Conservation (phyloP, 64 coral and sea anemone species). For the Pocillopora verrucosa region DNA sequence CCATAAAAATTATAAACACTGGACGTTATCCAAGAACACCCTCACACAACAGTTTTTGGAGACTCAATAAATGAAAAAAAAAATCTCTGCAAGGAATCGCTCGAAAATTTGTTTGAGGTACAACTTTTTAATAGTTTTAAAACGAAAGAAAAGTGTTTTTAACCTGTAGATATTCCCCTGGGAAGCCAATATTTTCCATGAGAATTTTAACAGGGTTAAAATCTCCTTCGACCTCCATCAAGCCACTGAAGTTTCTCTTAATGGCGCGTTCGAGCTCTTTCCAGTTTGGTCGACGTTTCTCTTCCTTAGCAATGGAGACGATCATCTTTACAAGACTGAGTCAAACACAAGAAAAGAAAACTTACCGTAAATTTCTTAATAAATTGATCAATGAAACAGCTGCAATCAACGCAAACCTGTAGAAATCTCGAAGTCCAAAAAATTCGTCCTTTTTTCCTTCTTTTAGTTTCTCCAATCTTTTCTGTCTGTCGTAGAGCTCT, state of each 20-base stretch:
- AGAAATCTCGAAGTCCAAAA: constrained; percentile 59
- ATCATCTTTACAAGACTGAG: constrained; percentile 55
- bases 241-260: constrained; percentile 46
- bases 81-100: no score
- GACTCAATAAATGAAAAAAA: no score
- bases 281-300: constrained; percentile 19
- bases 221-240: constrained; percentile 7
- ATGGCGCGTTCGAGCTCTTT: constrained; percentile 42
- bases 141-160: background rate
- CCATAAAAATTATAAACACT: no score
- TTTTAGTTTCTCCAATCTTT: constrained; percentile 1
- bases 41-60: no score
- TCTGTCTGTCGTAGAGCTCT: constrained; percentile 42
- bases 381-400: background rate
- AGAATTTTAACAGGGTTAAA: constrained; percentile 39
- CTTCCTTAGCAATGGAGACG: constrained; percentile 9
- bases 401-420: constrained; percentile 29
- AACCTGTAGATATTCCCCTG: background rate
- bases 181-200: background rate
- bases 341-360: background rate
- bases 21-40: no score
- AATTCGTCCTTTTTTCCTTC: constrained; percentile 52
- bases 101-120: no score
- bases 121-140: no score
- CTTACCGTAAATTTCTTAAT: background rate